These are phyloP conservation scores for Trochalopteron elliotii DNA, from an alignment of 2,113 vertebrate species.

Conservation along the genomic window DNA sequence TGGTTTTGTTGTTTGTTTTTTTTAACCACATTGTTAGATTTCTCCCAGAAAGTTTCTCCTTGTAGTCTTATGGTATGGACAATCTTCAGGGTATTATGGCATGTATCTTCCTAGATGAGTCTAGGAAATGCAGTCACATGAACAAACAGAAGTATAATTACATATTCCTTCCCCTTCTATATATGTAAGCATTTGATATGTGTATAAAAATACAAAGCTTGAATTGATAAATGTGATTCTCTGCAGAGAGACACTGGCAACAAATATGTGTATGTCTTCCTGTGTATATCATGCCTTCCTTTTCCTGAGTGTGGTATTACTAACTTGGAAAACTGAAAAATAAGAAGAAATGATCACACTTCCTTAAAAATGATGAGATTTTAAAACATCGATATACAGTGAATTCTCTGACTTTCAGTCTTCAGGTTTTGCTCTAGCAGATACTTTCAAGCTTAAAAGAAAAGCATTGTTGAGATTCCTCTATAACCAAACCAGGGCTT, in stretches of 20 bases:
- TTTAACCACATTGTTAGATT: neutral
- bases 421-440: neutral
- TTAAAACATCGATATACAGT: neutral
- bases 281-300: neutral
- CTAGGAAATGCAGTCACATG: neutral
- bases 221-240: neutral
- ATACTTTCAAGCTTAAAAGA: neutral
- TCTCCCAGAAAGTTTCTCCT: neutral
- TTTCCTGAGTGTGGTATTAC: neutral
- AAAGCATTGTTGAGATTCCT: constrained; percentile 2
- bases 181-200: neutral
- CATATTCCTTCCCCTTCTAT: neutral
- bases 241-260: neutral
- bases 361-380: neutral
- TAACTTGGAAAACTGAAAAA: neutral
- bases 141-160: neutral
- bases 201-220: neutral
- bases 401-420: neutral
- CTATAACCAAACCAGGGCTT: neutral
- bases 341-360: neutral
- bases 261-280: neutral
- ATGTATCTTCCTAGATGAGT: neutral
- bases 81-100: neutral
- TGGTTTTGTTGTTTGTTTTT: neutral
- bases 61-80: neutral